phyloP scores from a whole-genome alignment of 2,888 invertebrate species.

The Bhutanitis thaidina region DNA sequence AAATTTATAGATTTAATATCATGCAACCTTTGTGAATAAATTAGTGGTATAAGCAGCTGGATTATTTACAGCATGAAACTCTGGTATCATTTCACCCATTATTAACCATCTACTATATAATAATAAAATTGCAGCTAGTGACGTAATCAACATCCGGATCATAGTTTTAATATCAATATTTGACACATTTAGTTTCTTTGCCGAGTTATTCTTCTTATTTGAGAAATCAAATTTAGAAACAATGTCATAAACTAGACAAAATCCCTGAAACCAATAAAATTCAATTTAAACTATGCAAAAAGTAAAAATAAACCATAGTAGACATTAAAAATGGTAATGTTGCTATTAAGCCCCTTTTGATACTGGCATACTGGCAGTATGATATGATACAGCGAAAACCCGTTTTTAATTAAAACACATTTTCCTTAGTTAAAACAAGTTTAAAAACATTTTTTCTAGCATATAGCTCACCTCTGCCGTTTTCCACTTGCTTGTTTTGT shows the following conservation, averaged over 20 bases:
- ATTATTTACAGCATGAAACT: slow-evolving; percentile 93
- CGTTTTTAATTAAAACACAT: no score
- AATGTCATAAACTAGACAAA: slow-evolving; percentile 86
- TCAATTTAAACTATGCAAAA: no score
- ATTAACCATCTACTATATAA: slow-evolving; percentile 84
- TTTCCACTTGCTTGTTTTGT: no score
- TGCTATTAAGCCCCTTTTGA: no score
- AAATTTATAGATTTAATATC: not conserved
- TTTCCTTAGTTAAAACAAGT: no score
- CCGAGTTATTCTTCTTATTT: not conserved
- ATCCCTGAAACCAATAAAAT: slow-evolving; percentile 63
- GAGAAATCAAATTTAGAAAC: slow-evolving; percentile 29
- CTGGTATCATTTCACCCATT: slow-evolving; percentile 89
- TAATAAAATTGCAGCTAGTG: slow-evolving; percentile 71
- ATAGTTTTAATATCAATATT: not conserved
- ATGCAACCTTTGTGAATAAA: slow-evolving; percentile 80
- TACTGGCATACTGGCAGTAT: no score
- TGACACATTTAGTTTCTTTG: not conserved
- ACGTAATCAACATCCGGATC: slow-evolving; percentile 72
- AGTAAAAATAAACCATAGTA: not conserved
- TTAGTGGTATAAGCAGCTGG: slow-evolving; percentile 90
- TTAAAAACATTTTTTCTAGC: no score
- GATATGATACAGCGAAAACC: no score
- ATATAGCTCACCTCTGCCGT: no score
- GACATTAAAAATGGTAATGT: no score